Conservation (phyloP, 2,113 vertebrate species). For the Glareola pratincola region DNA sequence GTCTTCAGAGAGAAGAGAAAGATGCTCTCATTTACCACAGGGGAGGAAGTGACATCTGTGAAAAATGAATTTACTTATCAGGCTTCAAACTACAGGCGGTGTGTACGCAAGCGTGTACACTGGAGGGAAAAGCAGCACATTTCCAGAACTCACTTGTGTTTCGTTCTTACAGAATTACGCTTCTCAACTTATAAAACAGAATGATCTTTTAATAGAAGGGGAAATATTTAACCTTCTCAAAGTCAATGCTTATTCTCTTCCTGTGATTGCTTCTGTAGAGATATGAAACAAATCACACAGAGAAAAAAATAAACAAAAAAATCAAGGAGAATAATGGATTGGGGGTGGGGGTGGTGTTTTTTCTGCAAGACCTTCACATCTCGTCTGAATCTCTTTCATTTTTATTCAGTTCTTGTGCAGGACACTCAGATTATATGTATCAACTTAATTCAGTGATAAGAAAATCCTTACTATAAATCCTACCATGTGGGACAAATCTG, state of each 20-base stretch:
- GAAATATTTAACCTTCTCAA: slow-evolving; percentile 34
- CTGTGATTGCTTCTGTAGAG: background rate
- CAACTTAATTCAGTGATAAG: slow-evolving; percentile 66
- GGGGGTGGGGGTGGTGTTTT: background rate
- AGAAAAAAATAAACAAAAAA: background rate
- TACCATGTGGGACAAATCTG: slow-evolving; percentile 68
- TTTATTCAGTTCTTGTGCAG: slow-evolving; percentile 59
- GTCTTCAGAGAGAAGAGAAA: background rate
- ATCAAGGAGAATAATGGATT: background rate
- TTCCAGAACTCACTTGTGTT: slow-evolving; percentile 2
- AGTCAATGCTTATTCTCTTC: background rate
- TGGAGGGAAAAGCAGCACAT: background rate
- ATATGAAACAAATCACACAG: background rate
- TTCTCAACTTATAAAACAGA: background rate
- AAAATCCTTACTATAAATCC: slow-evolving; percentile 74
- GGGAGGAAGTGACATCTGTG: background rate
- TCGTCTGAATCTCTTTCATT: slow-evolving; percentile 52
- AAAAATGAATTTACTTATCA: slow-evolving; percentile 34
- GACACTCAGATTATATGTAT: slow-evolving; percentile 49
- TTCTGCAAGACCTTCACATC: background rate
- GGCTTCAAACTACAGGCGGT: background rate
- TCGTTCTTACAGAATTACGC: background rate
- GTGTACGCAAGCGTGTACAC: background rate
- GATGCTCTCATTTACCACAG: background rate
- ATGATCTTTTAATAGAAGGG: background rate